These are phyloP conservation scores for Sinella curviseta DNA, from an alignment of 1,140 invertebrate species.

Conservation along the genomic window DNA sequence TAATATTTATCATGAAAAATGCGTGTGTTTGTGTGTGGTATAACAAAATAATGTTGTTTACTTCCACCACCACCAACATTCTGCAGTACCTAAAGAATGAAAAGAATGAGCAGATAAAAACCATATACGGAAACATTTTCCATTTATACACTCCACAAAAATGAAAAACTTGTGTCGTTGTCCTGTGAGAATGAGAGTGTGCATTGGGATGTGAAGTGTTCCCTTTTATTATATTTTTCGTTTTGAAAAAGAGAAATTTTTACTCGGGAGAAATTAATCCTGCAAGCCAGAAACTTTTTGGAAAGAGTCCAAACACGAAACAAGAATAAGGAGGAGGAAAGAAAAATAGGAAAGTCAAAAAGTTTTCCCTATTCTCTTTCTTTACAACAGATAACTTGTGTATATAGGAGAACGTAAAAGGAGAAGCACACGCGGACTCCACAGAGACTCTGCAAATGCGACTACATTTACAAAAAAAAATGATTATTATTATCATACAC, in stretches of 20 bases:
- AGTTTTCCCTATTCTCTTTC: background rate
- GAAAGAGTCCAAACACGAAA: conserved; percentile 8
- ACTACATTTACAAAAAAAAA: no score
- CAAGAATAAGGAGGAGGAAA: background rate
- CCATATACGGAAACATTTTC: conserved; percentile 4
- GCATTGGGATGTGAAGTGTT: conserved; percentile 5
- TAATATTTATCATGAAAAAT: no score
- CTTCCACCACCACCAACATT: no score
- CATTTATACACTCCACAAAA: background rate
- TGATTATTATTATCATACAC: no score
- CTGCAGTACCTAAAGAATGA: no score
- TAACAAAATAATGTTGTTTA: background rate
- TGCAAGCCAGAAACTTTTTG: conserved; percentile 11
- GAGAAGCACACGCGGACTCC: no score
- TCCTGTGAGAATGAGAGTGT: background rate
- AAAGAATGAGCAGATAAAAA: background rate
- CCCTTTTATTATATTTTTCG: background rate
- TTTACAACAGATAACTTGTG: background rate
- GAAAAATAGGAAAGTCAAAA: conserved; percentile 1
- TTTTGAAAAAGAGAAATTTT: background rate
- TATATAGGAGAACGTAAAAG: background rate
- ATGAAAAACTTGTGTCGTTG: conserved; percentile 2
- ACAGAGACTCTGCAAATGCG: no score
- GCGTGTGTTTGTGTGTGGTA: background rate
- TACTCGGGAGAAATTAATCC: conserved; percentile 11